phyloP scores from a whole-genome alignment of 2,113 vertebrate genomes.

The Podilymbus podiceps region DNA sequence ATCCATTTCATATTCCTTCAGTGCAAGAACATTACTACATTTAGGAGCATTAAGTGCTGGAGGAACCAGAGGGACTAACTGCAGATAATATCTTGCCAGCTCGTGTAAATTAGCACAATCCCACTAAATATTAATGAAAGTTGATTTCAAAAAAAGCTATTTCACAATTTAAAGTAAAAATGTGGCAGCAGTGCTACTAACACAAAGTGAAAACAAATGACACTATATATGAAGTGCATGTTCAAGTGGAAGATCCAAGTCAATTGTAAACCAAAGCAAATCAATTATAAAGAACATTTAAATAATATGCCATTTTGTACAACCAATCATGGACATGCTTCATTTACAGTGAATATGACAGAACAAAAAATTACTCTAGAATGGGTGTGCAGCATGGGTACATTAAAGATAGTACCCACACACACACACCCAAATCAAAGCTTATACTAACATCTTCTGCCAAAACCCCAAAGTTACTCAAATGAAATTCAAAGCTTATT shows the following conservation, averaged over 20 bases:
- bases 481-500: not conserved
- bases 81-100: not conserved
- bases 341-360: not conserved
- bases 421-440: not conserved
- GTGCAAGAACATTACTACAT: not conserved
- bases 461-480: not conserved
- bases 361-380: not conserved
- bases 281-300: not conserved
- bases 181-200: not conserved
- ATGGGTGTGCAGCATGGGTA: not conserved
- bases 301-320: not conserved
- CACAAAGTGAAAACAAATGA: not conserved
- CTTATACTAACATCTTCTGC: not conserved
- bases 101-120: not conserved
- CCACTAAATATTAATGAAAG: slow-evolving; percentile 9
- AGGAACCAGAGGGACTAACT: not conserved
- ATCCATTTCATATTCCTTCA: not conserved
- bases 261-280: not conserved
- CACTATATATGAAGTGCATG: not conserved
- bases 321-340: not conserved
- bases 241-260: not conserved
- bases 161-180: not conserved
- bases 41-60: not conserved
- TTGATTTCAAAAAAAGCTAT: not conserved
- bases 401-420: not conserved